Base-by-base conservation (phyloP, 2,113 vertebrate genomes). In the Pyxicephalus adspersus region DNA sequence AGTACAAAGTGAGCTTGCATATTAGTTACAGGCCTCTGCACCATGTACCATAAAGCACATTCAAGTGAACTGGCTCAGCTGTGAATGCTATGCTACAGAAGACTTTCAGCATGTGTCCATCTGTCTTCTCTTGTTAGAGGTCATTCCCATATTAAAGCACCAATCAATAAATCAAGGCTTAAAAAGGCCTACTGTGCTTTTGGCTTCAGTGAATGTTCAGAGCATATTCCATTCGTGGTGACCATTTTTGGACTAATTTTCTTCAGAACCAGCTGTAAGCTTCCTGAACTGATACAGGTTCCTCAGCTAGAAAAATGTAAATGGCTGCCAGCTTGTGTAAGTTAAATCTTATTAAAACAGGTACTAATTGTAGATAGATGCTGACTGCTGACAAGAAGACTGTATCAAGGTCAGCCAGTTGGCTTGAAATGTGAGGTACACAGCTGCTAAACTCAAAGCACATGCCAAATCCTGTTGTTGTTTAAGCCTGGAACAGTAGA, bases 1-100 rank as follows among this genome's bases (percentile, higher is more conserved):
- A 28, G 79, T 63, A 81, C 79, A 81, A 73, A 68, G 77, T 79
- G 68, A 72, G 51, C 50, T 45, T 52, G 58, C 25, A 52, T 81
- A 81, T 73, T 73, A 11, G 51, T 81, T 81, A 73, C 79, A 81
- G 60, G 3, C 60, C 34, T 61, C 20, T 73, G 58, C 58, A 73
- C 57, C 11, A 23, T 34, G 70, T 81, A 55, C 55, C 31, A 34
- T 66, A 73, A 72, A 38, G 22, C 22, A 4, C 50, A 73, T 73
- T 54, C 70, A 73, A 58, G 34, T 73, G 51, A 34, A 34, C 25
- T 2, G 17, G 20, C 54, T 74, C 54, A 74, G 71, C 71, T 74
- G 71, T 74, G 71, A 57, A 74, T 22, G 71, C 55, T 55, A 34
- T 34, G 19, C 28, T 16, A 58, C 28, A 38, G 28, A 73, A 60